Evolutionary conservation across 1,140 invertebrate genomes (phyloP).

Genomic region (Cyrtorhinus lividipennis): DNA sequence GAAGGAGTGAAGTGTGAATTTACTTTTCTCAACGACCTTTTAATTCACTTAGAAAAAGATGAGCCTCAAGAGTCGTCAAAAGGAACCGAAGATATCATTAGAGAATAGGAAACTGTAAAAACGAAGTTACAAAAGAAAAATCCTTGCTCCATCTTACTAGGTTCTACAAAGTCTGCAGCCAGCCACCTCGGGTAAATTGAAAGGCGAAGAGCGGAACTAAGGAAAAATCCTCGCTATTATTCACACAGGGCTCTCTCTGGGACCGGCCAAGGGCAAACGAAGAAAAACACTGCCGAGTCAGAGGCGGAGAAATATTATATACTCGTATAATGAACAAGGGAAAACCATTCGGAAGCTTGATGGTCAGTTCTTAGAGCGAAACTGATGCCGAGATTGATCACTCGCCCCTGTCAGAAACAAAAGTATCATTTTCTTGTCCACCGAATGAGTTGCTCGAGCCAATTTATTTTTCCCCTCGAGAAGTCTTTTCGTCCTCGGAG

Average conservation of each 20-base stretch:
- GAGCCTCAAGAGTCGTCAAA: no score
- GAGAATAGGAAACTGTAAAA: no score
- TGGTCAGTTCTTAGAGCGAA: not conserved
- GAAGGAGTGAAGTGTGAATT: no score
- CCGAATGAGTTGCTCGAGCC: not conserved
- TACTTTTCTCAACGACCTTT: no score
- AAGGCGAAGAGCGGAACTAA: not conserved
- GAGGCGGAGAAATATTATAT: not conserved
- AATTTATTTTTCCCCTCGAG: not conserved
- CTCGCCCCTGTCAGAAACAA: not conserved
- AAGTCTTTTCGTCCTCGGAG: no score
- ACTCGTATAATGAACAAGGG: not conserved
- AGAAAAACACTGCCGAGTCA: not conserved
- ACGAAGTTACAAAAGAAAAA: no score
- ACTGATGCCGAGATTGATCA: not conserved
- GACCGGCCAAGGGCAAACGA: not conserved
- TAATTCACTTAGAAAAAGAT: no score
- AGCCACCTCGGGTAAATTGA: not conserved
- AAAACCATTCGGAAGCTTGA: not conserved
- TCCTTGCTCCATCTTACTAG: no score
- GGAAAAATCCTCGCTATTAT: not conserved
- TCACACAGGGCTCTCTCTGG: not conserved
- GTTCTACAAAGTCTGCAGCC: not conserved
- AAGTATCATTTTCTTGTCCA: not conserved
- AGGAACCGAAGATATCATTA: no score